Conservation (phyloP, 2,888 invertebrate genomes). For the Nephrocerus scutellatus region DNA sequence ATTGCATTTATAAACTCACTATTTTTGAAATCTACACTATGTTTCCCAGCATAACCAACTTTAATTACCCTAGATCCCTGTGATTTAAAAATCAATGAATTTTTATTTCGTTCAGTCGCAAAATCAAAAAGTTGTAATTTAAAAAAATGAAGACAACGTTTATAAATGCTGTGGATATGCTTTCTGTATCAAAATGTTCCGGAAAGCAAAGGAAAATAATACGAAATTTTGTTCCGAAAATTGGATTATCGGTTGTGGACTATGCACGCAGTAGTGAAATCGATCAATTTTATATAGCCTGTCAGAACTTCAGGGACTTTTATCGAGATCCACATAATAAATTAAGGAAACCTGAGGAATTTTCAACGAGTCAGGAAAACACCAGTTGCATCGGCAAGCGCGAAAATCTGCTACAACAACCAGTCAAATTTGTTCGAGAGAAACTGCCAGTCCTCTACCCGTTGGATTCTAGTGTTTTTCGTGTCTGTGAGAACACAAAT, state of each 20-base stretch:
- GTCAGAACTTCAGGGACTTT: constrained; percentile 40
- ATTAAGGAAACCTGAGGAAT: constrained; percentile 23
- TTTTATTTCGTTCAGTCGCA: constrained; percentile 2
- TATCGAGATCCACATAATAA: constrained; percentile 37
- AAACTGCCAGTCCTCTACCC: constrained; percentile 33
- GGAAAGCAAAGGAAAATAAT: constrained; percentile 29
- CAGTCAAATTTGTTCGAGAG: constrained; percentile 25
- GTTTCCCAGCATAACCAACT: constrained; percentile 98
- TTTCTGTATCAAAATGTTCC: constrained; percentile 33
- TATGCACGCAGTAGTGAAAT: constrained; percentile 30
- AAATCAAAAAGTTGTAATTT: no score
- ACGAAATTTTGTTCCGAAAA: constrained; percentile 30
- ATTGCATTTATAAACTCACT: constrained; percentile 62
- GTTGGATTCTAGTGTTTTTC: constrained; percentile 15
- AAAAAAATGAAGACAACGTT: constrained; percentile 33
- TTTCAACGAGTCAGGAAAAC: no score
- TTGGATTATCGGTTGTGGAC: constrained; percentile 32
- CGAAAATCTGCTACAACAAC: constrained; percentile 16
- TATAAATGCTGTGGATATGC: constrained; percentile 36
- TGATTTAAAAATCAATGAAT: constrained; percentile 28
- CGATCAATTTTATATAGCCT: constrained; percentile 34
- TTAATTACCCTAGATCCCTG: constrained; percentile 98
- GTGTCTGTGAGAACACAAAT: no score
- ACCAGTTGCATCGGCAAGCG: constrained; percentile 20
- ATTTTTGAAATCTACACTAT: constrained; percentile 98